These are phyloP conservation scores for Ceratoteleas bidentatus DNA, from an alignment of 1,140 invertebrate species.

Conservation along the genomic window DNA sequence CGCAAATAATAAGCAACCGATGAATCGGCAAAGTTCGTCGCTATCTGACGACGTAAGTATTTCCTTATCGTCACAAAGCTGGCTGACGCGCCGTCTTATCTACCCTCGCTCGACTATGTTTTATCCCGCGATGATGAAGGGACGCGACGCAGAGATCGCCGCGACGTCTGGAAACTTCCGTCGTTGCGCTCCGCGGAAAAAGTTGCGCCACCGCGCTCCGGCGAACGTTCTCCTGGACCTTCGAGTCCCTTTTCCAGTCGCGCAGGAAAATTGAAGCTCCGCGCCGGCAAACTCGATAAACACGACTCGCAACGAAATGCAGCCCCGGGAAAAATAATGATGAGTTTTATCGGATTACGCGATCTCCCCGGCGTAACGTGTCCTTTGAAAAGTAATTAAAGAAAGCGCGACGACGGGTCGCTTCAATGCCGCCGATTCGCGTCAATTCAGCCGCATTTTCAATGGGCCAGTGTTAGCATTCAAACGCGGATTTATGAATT, in stretches of 20 bases:
- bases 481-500: too few relatives aligned
- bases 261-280: slow-evolving; percentile 56
- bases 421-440: too few relatives aligned
- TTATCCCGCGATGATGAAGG: slow-evolving; percentile 58
- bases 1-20: too few relatives aligned
- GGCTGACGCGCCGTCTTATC: slow-evolving; percentile 50
- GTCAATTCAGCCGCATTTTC: too few relatives aligned
- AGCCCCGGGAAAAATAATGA: slow-evolving; percentile 54
- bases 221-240: not conserved
- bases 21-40: too few relatives aligned
- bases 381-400: slow-evolving; percentile 58
- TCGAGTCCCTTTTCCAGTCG: slow-evolving; percentile 28
- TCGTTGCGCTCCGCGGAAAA: slow-evolving; percentile 63
- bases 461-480: too few relatives aligned
- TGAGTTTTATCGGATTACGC: slow-evolving; percentile 56
- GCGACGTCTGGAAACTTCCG: slow-evolving; percentile 67
- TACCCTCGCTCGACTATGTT: slow-evolving; percentile 48
- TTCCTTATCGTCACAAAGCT: slow-evolving; percentile 20
- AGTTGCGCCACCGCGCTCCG: slow-evolving; percentile 57
- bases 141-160: slow-evolving; percentile 45
- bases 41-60: not conserved
- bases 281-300: slow-evolving; percentile 58
- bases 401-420: slow-evolving; percentile 12
- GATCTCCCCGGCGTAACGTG: slow-evolving; percentile 42
- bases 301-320: slow-evolving; percentile 60